Evolutionary conservation across 2,888 invertebrate species (phyloP).

Genomic region (Lycophotia porphyrea): DNA sequence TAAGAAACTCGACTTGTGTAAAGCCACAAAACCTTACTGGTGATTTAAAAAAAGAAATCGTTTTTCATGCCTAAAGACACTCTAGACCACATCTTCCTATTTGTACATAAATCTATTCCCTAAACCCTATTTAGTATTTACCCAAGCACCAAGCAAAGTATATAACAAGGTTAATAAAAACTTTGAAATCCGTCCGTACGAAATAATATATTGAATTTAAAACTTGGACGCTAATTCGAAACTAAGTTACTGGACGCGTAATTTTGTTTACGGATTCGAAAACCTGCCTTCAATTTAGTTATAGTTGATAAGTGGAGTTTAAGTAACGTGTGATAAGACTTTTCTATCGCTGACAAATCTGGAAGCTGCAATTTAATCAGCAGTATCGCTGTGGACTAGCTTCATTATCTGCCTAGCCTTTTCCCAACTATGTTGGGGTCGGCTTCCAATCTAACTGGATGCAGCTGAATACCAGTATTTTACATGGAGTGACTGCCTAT

Average conservation of each 20-base stretch:
- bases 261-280: constrained; percentile 67
- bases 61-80: neutral
- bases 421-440: too few species aligned
- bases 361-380: neutral
- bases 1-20: neutral
- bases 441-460: too few species aligned
- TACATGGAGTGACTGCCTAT: too few species aligned
- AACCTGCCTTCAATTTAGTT: constrained; percentile 61
- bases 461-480: too few species aligned
- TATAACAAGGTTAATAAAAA: constrained; percentile 44
- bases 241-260: constrained; percentile 66
- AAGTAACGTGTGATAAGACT: neutral
- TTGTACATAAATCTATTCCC: neutral
- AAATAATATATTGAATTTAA: constrained; percentile 69
- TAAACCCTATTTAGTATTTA: constrained; percentile 39
- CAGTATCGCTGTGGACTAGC: neutral
- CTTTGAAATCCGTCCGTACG: constrained; percentile 51
- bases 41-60: neutral
- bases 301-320: constrained; percentile 33
- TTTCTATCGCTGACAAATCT: neutral
- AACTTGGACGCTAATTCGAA: constrained; percentile 65
- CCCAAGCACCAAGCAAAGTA: constrained; percentile 25
- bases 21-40: neutral
- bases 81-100: neutral
- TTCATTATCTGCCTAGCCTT: too few species aligned